Conservation (phyloP, 2,888 invertebrate species). For the Stenolophus ochropezus region DNA sequence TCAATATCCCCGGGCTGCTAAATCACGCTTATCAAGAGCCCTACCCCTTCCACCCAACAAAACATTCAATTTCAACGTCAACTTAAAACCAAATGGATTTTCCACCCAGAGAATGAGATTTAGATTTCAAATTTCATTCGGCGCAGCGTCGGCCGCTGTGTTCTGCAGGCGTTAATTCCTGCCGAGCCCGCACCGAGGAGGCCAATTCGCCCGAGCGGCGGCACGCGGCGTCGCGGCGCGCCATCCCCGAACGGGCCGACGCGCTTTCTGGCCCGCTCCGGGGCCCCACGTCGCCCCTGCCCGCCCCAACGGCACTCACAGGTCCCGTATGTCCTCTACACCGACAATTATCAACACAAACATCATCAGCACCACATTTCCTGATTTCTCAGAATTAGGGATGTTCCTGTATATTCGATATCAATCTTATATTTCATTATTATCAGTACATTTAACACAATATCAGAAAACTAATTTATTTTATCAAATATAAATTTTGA, state of each 20-base stretch:
- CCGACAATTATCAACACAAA: too few species aligned
- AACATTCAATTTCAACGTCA: conserved; percentile 78
- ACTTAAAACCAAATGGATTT: conserved; percentile 78
- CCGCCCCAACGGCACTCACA: too few species aligned
- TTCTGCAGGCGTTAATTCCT: conserved; percentile 12
- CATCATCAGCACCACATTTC: too few species aligned
- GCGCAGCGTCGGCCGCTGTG: conserved; percentile 62
- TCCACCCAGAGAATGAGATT: conserved; percentile 74
- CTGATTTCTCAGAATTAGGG: too few species aligned
- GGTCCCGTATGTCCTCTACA: too few species aligned
- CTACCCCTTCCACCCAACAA: conserved; percentile 72
- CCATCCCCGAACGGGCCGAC: conserved; percentile 55
- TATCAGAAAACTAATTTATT: too few species aligned
- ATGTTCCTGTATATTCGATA: too few species aligned
- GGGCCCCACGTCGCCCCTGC: too few species aligned
- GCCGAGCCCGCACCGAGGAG: neutral
- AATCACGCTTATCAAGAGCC: conserved; percentile 80
- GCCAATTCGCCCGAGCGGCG: conserved; percentile 4
- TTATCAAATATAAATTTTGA: too few species aligned
- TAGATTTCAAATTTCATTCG: conserved; percentile 73
- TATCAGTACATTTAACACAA: too few species aligned
- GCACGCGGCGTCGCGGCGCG: neutral
- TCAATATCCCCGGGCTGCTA: conserved; percentile 83
- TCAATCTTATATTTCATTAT: too few species aligned
- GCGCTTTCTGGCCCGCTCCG: neutral